These are phyloP conservation scores for Saccostrea glomerata DNA, from an alignment of 1,140 invertebrate genomes.

Conservation along the genomic window DNA sequence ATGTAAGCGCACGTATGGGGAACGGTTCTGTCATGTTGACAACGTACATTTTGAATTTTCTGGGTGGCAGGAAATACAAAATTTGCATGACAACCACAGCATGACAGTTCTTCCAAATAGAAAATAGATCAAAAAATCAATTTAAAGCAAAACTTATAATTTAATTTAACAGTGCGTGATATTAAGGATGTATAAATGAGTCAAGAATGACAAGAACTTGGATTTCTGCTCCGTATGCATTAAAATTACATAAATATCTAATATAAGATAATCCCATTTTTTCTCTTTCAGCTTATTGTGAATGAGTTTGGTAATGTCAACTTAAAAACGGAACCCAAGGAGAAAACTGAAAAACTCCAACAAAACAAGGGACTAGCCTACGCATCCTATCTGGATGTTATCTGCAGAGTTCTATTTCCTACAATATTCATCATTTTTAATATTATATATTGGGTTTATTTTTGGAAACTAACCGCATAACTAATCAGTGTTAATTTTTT, in stretches of 20 bases:
- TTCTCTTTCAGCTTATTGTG: conserved; percentile 61
- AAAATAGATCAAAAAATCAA: too few relatives aligned
- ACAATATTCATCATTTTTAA: conserved; percentile 79
- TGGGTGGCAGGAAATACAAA: too few relatives aligned
- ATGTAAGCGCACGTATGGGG: conserved; percentile 29
- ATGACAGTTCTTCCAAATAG: background rate
- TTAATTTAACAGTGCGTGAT: too few relatives aligned
- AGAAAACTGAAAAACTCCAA: conserved; percentile 53
- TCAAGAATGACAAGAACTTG: too few relatives aligned
- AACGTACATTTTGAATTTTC: background rate
- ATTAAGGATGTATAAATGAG: too few relatives aligned
- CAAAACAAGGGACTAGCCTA: conserved; percentile 63
- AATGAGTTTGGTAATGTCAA: conserved; percentile 63
- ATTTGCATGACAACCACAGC: too few relatives aligned
- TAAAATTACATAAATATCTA: background rate
- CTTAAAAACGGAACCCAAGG: conserved; percentile 36
- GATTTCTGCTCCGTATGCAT: too few relatives aligned
- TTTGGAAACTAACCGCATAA: conserved; percentile 49
- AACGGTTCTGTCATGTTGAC: background rate
- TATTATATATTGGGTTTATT: conserved; percentile 83
- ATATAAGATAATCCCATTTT: background rate
- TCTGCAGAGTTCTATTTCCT: conserved; percentile 81
- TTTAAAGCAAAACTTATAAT: too few relatives aligned
- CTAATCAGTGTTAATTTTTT: background rate
- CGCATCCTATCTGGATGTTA: conserved; percentile 79